Evolutionary conservation across 1,140 invertebrate genomes (phyloP), one percentile per base, ranked within the genome.

Genomic region (Drosophila azteca): DNA sequence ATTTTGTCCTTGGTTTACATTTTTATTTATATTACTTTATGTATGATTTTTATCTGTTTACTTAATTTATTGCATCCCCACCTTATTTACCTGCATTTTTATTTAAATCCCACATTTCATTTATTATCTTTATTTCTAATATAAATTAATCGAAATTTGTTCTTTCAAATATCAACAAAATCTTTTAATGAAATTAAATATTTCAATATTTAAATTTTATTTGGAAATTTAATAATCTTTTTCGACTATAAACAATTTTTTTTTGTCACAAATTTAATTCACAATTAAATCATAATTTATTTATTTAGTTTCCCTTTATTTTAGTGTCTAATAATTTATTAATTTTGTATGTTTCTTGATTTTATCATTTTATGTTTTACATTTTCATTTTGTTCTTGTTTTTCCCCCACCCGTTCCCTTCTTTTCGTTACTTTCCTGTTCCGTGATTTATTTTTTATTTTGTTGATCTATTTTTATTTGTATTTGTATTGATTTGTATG

Each of bases 401-500:
- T 60, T 69, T 48, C 43, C 51, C 53, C 53, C 15, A 54, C 31
- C 48, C 58, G 39, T 68, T 62, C 65, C 44, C 69, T 79, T 72
- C 57, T 35, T 51, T 63, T 61, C 35, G 15, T 67, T 53, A 17
- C 4, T 54, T 49, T 41, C 11, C 22, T 49, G 9, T 22, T 64
- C 63, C 24, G 20, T 53, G 13, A 52, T 55, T 74, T 1, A 58
- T 61, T 46, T 35, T 17, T 45, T 69, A 48, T 22, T 59, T 71
- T 50, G 44, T 78, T 55, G 43, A 45, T 63, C 63, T 70, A 72
- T 20, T 20, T 20, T 26, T 26, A 26, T 5, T 26, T 26, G 24
- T 26, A 26, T 73, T 62, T 73, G 64, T 77, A 83, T 61, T 85
- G 54, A 85, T 81, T 87, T 85, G 69, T 87, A 78, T 87, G 79